Evolutionary conservation across 1,140 invertebrate species (phyloP), one percentile per base, ranked within the genome.

Genomic region (Aphelinus certus): DNA sequence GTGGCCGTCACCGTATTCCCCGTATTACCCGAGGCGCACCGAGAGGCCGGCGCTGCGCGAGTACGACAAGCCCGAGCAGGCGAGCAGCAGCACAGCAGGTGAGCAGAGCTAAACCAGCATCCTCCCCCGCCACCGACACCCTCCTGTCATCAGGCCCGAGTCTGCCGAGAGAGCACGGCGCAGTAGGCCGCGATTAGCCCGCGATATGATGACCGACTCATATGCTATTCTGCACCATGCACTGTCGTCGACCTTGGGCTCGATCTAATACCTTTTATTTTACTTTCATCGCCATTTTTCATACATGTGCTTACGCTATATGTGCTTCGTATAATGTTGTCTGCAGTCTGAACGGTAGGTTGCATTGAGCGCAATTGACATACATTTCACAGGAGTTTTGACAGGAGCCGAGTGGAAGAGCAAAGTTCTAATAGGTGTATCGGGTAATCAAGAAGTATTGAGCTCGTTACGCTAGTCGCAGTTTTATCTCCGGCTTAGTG

Each of bases 171-270:
- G 65, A 74, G 65, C 72, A 74, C 57, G 72, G 56, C 57, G 72
- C 72, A 74, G 72, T 56, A 26, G 67, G 7, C 9, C 51, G 26
- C 26, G 26, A 26, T 26, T 26, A 26, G 26, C 26, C 26, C 26
- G 26, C 26, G 26, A 26, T 26, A 26, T 26, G 26, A 26, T 26
- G 26, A 26, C 26, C 4, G 26, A 60, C 5, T 7, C 3, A 75
- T 71, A 80, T 79, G 75, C 83, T 84, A 83, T 82, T 84, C 82
- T 83, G 82, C 83, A 85, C 81, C 82, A 83, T 84, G 83, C 83
- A 85, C 80, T 78, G 57, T 74, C 55, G 58, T 75, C 57, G 57
- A 76, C n/a, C 73, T 62, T 63, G 66, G 61, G 61, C 62, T 48
- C n/a, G 26, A 7, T 63, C 43, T 3, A 7, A n/a, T 60, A 5